Base-by-base conservation (phyloP, 2,888 invertebrate genomes). In the Plagiodera versicolora region DNA sequence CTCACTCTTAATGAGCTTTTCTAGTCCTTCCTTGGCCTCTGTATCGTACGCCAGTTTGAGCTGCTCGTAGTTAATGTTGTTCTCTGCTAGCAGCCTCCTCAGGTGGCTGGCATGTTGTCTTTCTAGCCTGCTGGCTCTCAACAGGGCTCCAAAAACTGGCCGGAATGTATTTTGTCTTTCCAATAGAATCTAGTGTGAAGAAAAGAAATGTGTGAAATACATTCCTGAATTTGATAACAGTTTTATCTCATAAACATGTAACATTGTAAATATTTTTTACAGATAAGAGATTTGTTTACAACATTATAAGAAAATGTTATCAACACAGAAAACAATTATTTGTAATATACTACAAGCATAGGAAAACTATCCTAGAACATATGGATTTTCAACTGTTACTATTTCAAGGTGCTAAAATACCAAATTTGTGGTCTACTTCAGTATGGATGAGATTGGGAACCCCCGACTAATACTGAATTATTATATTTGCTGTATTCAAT, bases 101-200 rank as follows among this genome's bases (percentile, higher is more conserved):
- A 92, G 85, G 73, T 87, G 87, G 65, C 89, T 89, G 45, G 91
- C 90, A 60, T 89, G 89, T 76, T 89, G 87, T 70, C 92, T 86
- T 73, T 88, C 87, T n/a, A 84, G 81, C 46, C 87, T 82, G 57
- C 85, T 85, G 49, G 84, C 83, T 55, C 84, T 83, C 61, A 88
- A 81, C 67, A 88, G 79, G 61, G 85, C 85, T 65, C 85, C 85
- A 80, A 90, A 90, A 65, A 90, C 87, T 10, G 89, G 89, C 73
- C 86, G 84, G 81, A 89, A 85, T 72, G 86, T 87, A 67, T 83
- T 84, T 71, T 83, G 89, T 75, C 87, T 83, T 76, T 88, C 87
- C 52, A 89, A 78, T 69, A 89, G 81, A 50, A 84, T 75, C 80
- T 80, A 32, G 51, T 17, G 67, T 64, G 14, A 48, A 47, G 5